These are phyloP conservation scores for Seriola aureovittata DNA, from an alignment of 2,113 vertebrate genomes.

Conservation along the genomic window DNA sequence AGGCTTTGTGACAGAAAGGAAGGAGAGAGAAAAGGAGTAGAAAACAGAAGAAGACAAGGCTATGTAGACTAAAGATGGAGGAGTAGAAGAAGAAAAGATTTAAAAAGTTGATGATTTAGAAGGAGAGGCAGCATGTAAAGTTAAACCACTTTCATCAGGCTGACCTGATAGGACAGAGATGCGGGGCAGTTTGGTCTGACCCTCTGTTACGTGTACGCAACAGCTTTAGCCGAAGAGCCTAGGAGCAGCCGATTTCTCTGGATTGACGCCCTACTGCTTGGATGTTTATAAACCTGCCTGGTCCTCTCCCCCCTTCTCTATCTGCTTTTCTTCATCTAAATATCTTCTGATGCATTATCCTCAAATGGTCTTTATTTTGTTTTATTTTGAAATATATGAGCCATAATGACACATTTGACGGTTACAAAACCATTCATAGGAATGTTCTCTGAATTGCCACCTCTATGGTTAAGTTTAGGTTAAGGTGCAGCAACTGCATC, in stretches of 20 bases:
- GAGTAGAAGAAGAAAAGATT: background rate
- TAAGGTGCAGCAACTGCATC: too few relatives aligned
- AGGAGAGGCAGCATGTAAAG: background rate
- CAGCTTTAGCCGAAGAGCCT: conserved; percentile 4
- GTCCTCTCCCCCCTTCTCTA: background rate
- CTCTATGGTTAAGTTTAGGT: too few relatives aligned
- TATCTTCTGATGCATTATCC: background rate
- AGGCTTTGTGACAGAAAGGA: background rate
- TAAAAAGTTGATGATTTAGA: conserved; percentile 29
- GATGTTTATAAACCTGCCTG: conserved; percentile 27
- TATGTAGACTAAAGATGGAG: background rate
- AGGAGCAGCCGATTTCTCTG: conserved; percentile 27
- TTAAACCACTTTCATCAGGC: conserved; percentile 44
- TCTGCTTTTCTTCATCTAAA: conserved; percentile 1
- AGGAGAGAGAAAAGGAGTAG: background rate
- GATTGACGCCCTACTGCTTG: conserved; percentile 19
- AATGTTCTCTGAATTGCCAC: too few relatives aligned
- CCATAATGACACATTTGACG: too few relatives aligned
- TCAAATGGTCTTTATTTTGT: background rate
- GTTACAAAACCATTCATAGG: too few relatives aligned
- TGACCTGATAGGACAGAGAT: conserved; percentile 33
- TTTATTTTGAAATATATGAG: background rate
- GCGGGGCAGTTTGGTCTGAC: conserved; percentile 9
- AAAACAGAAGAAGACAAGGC: background rate
- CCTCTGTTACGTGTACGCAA: conserved; percentile 43